Evolutionary conservation across 2,113 vertebrate species (phyloP).

Genomic region (Melanerpes formicivorus): DNA sequence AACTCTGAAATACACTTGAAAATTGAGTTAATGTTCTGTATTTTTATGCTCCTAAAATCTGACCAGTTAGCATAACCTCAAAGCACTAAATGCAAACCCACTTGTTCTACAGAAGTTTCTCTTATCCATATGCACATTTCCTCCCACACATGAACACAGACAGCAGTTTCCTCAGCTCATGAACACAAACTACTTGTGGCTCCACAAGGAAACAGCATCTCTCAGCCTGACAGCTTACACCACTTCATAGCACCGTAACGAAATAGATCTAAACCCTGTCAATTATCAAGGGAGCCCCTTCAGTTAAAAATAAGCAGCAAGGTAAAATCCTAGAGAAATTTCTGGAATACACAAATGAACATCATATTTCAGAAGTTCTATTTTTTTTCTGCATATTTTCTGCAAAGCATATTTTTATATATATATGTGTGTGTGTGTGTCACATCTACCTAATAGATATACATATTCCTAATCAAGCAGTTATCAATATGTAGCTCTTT

Average conservation of each 20-base stretch:
- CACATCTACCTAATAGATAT: neutral
- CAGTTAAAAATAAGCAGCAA: neutral
- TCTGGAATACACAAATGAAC: neutral
- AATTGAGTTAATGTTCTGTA: neutral
- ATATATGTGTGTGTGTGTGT: too few relatives aligned
- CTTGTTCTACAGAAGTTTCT: neutral
- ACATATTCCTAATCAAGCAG: neutral
- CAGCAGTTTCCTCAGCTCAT: neutral
- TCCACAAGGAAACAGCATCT: neutral
- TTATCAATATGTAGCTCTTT: neutral
- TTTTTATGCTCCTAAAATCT: neutral
- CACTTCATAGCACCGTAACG: neutral
- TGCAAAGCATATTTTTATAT: neutral
- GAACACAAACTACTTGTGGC: neutral
- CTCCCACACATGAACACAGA: neutral
- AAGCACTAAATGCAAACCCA: neutral
- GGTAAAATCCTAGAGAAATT: neutral
- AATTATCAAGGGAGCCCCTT: neutral
- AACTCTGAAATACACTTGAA: neutral
- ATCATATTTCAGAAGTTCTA: neutral
- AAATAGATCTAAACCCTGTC: neutral
- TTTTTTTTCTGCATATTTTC: neutral
- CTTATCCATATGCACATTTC: neutral
- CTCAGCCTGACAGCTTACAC: neutral
- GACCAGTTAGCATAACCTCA: neutral